A percentile compares a stretch with the other conserved stretches of the same genome.
Evolutionary conservation across 2,797 vertebrate genomes (phyloP).

Genomic region (Microtus obscurus): DNA sequence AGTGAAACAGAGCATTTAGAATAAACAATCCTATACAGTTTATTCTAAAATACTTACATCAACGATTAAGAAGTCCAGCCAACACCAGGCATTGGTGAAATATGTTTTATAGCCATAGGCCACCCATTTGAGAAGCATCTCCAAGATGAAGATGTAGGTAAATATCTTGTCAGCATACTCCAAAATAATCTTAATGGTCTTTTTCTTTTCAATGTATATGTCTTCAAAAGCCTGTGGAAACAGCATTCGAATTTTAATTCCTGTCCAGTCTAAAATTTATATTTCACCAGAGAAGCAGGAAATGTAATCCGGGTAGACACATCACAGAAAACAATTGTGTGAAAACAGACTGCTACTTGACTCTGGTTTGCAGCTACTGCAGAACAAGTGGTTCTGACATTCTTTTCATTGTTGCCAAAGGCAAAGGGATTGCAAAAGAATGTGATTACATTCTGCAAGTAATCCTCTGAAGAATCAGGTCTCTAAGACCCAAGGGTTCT

Average conservation of each 20-base stretch:
- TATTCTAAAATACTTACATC: slow-evolving; percentile 91
- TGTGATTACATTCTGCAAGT: neutral
- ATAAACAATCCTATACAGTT: slow-evolving; percentile 27
- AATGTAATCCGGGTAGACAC: neutral
- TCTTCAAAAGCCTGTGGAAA: slow-evolving; percentile 96
- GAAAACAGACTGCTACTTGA: neutral
- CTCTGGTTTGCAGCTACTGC: neutral
- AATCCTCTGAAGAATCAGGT: neutral
- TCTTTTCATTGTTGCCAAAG: neutral
- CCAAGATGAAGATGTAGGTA: slow-evolving; percentile 97
- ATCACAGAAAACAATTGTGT: neutral
- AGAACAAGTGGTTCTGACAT: neutral
- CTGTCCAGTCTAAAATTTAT: neutral
- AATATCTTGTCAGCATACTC: slow-evolving; percentile 98
- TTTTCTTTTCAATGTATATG: slow-evolving; percentile 93
- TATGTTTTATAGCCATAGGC: slow-evolving; percentile 98
- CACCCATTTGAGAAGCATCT: slow-evolving; percentile 99
- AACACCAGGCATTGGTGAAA: slow-evolving; percentile 99
- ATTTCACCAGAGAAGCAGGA: neutral
- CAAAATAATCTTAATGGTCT: slow-evolving; percentile 92
- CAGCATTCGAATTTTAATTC: slow-evolving; percentile 20
- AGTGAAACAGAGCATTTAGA: neutral
- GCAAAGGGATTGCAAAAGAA: neutral
- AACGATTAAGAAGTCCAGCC: slow-evolving; percentile 99
- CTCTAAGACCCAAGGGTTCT: neutral